phyloP scores from a whole-genome alignment of 1,140 invertebrate species.

The Aphidius ervi region DNA sequence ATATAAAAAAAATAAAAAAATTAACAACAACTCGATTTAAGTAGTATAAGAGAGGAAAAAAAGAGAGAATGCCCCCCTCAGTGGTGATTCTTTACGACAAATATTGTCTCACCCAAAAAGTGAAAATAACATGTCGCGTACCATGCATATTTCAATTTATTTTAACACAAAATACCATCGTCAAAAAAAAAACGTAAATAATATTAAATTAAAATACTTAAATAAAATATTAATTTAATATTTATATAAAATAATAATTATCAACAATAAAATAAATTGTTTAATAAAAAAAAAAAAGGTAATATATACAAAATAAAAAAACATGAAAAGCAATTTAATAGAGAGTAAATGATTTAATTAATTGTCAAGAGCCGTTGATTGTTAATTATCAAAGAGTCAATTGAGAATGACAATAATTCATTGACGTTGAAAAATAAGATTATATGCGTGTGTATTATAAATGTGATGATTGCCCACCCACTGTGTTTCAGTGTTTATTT shows the following conservation, averaged over 20 bases:
- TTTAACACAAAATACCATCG: neutral
- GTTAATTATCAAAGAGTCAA: slow-evolving; percentile 9
- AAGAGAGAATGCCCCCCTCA: neutral
- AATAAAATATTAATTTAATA: no score
- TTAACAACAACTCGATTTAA: neutral
- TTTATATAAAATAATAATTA: neutral
- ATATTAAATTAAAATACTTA: slow-evolving; percentile 1
- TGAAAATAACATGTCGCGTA: neutral
- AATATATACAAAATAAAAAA: neutral
- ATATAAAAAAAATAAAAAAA: slow-evolving; percentile 17
- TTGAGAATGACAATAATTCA: slow-evolving; percentile 5
- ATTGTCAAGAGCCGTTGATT: slow-evolving; percentile 1
- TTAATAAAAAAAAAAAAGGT: neutral
- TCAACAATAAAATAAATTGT: neutral
- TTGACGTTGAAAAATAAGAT: slow-evolving; percentile 1
- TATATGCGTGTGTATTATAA: neutral
- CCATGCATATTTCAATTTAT: neutral
- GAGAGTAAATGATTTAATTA: slow-evolving; percentile 15
- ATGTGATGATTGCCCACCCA: slow-evolving; percentile 32
- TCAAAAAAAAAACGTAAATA: neutral
- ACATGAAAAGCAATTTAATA: neutral
- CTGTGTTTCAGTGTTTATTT: slow-evolving; percentile 21
- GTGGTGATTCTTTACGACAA: neutral
- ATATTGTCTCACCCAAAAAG: slow-evolving; percentile 15
- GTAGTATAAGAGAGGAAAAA: no score